phyloP scores from a whole-genome alignment of 1,140 invertebrate genomes.

The Drosophila pseudoananassae region DNA sequence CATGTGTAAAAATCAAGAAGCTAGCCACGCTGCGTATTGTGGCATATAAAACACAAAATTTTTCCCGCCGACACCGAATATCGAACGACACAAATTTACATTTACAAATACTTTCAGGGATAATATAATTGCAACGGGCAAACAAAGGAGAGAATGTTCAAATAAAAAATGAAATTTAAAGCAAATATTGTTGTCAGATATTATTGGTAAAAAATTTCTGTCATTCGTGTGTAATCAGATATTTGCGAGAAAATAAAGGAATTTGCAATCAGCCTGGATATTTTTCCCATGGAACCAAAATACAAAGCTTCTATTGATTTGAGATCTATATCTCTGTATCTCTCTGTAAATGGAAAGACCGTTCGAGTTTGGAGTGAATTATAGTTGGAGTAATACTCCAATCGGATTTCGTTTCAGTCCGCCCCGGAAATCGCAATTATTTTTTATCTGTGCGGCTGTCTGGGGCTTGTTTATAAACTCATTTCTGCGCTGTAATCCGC shows the following conservation, averaged over 20 bases:
- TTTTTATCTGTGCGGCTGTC: constrained; percentile 70
- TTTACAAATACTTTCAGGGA: constrained; percentile 25
- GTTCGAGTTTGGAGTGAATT: constrained; percentile 5
- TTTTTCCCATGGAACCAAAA: no score
- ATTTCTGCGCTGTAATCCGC: constrained; percentile 77
- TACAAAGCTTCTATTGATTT: background rate
- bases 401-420: constrained; percentile 19
- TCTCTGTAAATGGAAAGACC: background rate
- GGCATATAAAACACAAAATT: constrained; percentile 13
- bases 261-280: background rate
- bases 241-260: background rate
- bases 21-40: constrained; percentile 28
- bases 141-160: constrained; percentile 10
- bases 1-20: constrained; percentile 71
- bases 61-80: constrained; percentile 46
- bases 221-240: background rate
- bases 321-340: background rate
- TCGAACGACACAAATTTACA: constrained; percentile 43
- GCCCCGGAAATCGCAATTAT: constrained; percentile 72
- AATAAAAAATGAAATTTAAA: constrained; percentile 16
- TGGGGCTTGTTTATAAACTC: constrained; percentile 76
- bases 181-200: background rate
- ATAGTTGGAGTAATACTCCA: constrained; percentile 18
- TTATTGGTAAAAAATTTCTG: background rate
- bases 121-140: constrained; percentile 39